Base-by-base conservation (phyloP, 2,888 invertebrate species). In the Thereva unica region DNA sequence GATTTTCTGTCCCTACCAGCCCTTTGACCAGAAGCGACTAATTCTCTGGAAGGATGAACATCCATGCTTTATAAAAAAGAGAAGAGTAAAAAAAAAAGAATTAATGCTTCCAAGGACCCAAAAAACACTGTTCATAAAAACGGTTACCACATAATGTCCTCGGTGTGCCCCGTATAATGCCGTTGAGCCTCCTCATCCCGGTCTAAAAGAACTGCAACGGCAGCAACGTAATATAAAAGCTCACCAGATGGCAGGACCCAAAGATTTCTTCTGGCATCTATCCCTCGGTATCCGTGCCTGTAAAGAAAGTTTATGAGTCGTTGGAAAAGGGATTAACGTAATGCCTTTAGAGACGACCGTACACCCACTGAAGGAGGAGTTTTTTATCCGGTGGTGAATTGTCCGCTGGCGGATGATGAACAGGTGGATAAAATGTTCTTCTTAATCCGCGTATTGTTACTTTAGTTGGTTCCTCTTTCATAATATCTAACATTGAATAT, bases 191-290 rank as follows among this genome's bases (percentile, higher is more conserved):
- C 93, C 77, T 92, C 91, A 70, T 91, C 91, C 54, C 92, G 85
- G 78, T 95, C 93, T 76, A 90, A 92, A 81, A 96, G 86, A 38
- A 96, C 88, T 0, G 93, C 95, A 0, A 95, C 91, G 0, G 95
- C 92, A 0, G 94, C 94, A n/a, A 95, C 95, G 77, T 90, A 93
- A 80, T 95, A 96, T 47, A 95, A 83, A 6, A 96, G 84, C 79
- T 97, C 97, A 0, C 96, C 97, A 0, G 95, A 95, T 0, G 95
- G 95, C 64, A 97, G 82, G 37, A 93, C 92, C 91, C 95, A 94
- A 41, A 97, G 84, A 81, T 97, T 97, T 73, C 89, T 87, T 8
- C 92, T 86, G 4, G 93, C 89, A 80, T 97, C 96, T 7, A 90
- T 88, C 0, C 97, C 97, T 68, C 97, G 88, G 82, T 97, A 97